Percentiles rank a stretch among this genome's conserved stretches.
Conservation (phyloP, 2,113 vertebrate species). For the Pseudonaja textilis region DNA sequence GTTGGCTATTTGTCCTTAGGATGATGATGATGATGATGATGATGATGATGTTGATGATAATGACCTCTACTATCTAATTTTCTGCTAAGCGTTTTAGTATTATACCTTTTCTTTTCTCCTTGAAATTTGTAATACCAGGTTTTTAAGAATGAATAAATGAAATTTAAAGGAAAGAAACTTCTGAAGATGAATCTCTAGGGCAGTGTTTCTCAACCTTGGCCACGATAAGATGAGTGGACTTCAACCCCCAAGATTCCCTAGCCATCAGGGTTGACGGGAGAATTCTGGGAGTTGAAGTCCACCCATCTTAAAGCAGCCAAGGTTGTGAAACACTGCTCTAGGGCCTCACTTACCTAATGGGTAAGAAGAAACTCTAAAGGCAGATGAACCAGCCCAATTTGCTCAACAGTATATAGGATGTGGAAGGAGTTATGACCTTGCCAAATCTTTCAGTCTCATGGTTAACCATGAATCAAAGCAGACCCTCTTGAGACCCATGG, state of each 20-base stretch:
- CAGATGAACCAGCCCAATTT: not conserved
- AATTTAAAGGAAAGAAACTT: not conserved
- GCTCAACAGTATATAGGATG: not conserved
- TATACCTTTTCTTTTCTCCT: not conserved
- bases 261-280: no score
- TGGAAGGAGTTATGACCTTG: not conserved
- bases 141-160: not conserved
- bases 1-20: not conserved
- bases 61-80: not conserved
- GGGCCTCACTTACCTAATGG: no score
- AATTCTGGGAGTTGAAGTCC: no score
- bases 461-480: not conserved
- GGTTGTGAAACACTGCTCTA: no score
- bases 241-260: no score
- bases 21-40: not conserved
- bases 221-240: no score
- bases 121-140: not conserved
- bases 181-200: not conserved
- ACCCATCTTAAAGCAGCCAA: no score
- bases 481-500: not conserved
- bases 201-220: no score
- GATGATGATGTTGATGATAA: not conserved
- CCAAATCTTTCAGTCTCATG: not conserved
- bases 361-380: not conserved
- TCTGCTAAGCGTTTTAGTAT: not conserved